Percentiles rank a stretch among this genome's conserved stretches.
Conservation (phyloP, 2,888 invertebrate genomes). For the Spialia ferax region DNA sequence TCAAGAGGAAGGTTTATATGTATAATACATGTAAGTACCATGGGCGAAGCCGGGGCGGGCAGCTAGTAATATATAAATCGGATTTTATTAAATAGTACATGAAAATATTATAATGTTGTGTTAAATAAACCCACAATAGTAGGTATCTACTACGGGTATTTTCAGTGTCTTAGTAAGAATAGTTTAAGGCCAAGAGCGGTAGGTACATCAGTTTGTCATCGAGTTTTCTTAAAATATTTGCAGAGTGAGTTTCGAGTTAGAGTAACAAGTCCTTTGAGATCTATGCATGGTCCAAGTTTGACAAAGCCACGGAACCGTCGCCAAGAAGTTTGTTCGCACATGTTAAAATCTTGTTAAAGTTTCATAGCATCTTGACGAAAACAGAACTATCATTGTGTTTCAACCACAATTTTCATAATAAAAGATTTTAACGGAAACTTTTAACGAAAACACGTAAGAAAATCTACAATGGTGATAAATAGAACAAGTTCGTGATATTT, state of each 20-base stretch:
- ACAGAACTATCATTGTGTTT: background rate
- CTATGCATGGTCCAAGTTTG: background rate
- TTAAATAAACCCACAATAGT: background rate
- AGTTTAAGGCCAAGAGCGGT: background rate
- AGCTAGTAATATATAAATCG: no score
- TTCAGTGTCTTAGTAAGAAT: background rate
- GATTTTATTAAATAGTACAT: no score
- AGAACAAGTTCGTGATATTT: background rate
- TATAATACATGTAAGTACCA: no score
- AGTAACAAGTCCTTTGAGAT: background rate
- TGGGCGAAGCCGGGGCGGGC: no score
- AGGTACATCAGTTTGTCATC: background rate
- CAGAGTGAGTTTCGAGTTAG: background rate
- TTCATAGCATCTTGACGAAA: conserved; percentile 3
- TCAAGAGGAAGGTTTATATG: no score
- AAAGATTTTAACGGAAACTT: background rate
- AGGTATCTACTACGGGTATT: no score
- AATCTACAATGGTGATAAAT: background rate
- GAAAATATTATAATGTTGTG: no score
- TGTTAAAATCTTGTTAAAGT: conserved; percentile 5
- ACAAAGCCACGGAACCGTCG: background rate
- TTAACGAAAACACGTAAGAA: background rate
- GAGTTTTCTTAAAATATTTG: background rate
- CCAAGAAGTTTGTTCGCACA: background rate
- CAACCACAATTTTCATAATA: background rate